These are phyloP conservation scores for Paratilapia polleni DNA, from an alignment of 2,113 vertebrate species.

Conservation along the genomic window DNA sequence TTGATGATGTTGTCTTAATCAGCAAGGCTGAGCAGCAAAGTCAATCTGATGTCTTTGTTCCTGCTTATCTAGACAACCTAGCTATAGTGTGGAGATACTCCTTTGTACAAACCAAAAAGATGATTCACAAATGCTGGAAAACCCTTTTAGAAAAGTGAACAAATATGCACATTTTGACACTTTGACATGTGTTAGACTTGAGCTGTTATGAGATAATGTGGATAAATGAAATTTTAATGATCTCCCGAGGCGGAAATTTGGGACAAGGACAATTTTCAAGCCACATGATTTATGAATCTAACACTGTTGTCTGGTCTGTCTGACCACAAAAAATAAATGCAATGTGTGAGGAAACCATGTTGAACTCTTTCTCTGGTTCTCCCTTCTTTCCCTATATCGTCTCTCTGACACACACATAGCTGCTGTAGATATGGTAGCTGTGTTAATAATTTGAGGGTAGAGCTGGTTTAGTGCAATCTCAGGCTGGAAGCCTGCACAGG, in stretches of 20 bases:
- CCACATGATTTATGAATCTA: slow-evolving; percentile 18
- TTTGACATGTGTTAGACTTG: neutral
- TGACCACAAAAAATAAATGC: slow-evolving; percentile 6
- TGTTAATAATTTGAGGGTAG: slow-evolving; percentile 32
- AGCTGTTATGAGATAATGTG: neutral
- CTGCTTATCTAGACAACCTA: slow-evolving; percentile 1
- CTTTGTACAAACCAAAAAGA: neutral
- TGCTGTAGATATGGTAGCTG: slow-evolving; percentile 16
- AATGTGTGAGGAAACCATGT: neutral
- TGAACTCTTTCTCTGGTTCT: neutral
- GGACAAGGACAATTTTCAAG: neutral
- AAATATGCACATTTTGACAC: neutral
- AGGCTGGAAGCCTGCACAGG: slow-evolving; percentile 11
- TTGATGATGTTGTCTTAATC: slow-evolving; percentile 29
- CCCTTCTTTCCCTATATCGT: neutral
- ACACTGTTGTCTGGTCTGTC: neutral
- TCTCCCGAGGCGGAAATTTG: neutral
- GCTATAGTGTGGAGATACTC: neutral
- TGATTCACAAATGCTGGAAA: neutral
- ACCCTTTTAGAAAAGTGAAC: neutral
- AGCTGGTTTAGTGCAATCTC: neutral
- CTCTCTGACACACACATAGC: neutral
- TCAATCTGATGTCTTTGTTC: slow-evolving; percentile 3
- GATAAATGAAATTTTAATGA: slow-evolving; percentile 24
- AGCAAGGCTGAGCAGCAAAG: slow-evolving; percentile 4